A percentile compares a stretch with the other conserved stretches of the same genome.
phyloP scores from a whole-genome alignment of 2,113 vertebrate species.

The Aplodontia rufa region DNA sequence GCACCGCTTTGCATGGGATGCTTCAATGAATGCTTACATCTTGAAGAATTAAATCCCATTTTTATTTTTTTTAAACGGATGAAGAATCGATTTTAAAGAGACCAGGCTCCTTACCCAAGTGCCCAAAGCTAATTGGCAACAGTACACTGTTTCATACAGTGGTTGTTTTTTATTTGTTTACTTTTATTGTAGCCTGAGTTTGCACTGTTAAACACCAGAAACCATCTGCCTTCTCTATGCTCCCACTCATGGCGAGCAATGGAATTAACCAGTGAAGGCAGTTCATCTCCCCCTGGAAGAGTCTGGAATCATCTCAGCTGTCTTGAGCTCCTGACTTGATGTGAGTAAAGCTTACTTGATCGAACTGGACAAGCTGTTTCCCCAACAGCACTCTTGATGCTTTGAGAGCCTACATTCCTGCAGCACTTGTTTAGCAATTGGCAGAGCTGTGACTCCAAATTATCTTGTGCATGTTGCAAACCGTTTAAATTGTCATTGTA shows the following conservation, averaged over 20 bases:
- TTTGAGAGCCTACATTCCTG: not conserved
- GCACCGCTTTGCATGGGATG: not conserved
- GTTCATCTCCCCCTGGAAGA: not conserved
- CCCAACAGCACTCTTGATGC: not conserved
- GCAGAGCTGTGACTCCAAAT: conserved; percentile 70
- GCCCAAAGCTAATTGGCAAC: not conserved
- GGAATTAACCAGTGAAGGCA: conserved; percentile 17
- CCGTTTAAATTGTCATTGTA: conserved; percentile 75
- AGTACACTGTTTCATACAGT: not conserved
- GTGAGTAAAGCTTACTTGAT: conserved; percentile 54
- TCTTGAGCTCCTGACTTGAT: conserved; percentile 43
- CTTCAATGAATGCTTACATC: not conserved
- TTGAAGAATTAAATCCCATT: not conserved
- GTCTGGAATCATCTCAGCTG: conserved; percentile 29
- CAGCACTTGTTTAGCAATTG: conserved; percentile 54
- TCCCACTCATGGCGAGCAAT: not conserved
- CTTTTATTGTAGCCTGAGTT: not conserved
- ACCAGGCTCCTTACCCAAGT: not conserved
- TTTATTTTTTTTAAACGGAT: conserved; percentile 30
- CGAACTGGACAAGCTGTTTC: conserved; percentile 43
- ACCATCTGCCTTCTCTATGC: not conserved
- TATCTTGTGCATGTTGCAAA: conserved; percentile 61
- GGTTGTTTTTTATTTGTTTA: not conserved
- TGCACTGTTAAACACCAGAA: not conserved
- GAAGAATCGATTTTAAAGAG: not conserved